A percentile compares a stretch with the other conserved stretches of the same genome.
phyloP scores from a whole-genome alignment of 2,888 invertebrate genomes.

The Megaustenia siamemsis region DNA sequence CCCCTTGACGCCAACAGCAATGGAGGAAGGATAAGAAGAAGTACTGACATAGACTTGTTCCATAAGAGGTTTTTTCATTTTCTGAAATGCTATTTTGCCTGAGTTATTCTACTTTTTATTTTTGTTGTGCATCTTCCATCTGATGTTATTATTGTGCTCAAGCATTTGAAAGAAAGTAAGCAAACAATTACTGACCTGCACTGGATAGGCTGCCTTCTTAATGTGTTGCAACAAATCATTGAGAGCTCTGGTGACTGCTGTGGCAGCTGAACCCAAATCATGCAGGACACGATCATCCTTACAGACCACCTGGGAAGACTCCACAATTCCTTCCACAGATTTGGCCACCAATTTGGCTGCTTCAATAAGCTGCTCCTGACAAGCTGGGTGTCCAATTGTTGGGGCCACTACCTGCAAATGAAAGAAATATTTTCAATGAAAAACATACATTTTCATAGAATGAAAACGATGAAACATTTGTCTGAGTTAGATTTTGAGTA shows the following conservation, averaged over 20 bases:
- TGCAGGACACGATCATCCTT: constrained; percentile 86
- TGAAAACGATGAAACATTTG: too few relatives aligned
- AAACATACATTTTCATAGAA: too few relatives aligned
- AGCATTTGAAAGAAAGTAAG: too few relatives aligned
- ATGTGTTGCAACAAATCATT: constrained; percentile 94
- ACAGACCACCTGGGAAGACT: constrained; percentile 84
- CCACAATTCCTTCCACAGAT: constrained; percentile 93
- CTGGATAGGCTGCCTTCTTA: constrained; percentile 82
- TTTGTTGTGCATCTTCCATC: too few relatives aligned
- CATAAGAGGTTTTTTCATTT: too few relatives aligned
- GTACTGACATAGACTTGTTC: too few relatives aligned
- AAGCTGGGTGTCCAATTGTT: constrained; percentile 83
- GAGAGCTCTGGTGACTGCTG: constrained; percentile 91
- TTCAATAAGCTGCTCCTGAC: constrained; percentile 92
- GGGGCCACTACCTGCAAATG: constrained; percentile 83
- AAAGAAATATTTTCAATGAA: not conserved
- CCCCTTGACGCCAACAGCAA: too few relatives aligned
- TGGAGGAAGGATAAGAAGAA: too few relatives aligned
- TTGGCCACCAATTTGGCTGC: constrained; percentile 95
- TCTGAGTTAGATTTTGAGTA: too few relatives aligned
- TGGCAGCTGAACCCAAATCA: constrained; percentile 90
- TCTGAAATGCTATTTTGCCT: too few relatives aligned
- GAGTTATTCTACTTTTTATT: too few relatives aligned
- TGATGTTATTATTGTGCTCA: too few relatives aligned
- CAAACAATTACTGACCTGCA: constrained; percentile 62